A percentile compares a stretch with the other conserved stretches of the same genome.
These are phyloP conservation scores for Leptobrachium ailaonicum DNA, from an alignment of 2,113 vertebrate species.

Conservation along the genomic window DNA sequence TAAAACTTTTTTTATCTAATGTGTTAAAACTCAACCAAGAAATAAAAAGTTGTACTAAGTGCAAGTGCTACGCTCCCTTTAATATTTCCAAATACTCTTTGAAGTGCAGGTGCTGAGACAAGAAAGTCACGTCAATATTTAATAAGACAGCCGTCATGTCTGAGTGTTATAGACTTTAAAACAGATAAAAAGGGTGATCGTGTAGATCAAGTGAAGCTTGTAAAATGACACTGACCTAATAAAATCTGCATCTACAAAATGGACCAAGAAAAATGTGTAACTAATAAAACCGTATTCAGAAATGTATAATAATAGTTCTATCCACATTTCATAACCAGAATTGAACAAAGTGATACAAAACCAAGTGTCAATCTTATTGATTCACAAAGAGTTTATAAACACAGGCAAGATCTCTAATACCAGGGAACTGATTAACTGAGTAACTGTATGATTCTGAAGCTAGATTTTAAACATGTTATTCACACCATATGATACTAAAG, in stretches of 20 bases:
- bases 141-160: not conserved
- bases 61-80: not conserved
- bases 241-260: not conserved
- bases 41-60: no score
- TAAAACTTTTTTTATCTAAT: no score
- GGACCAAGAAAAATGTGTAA: not conserved
- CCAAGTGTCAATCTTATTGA: no score
- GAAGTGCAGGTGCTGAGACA: slow-evolving; percentile 24
- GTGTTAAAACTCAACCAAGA: no score
- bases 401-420: no score
- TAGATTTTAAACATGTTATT: no score
- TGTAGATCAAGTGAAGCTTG: not conserved
- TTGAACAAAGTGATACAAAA: no score
- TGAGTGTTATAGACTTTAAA: not conserved
- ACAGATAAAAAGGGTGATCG: not conserved
- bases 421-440: no score
- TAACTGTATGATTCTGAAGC: no score
- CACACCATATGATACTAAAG: no score
- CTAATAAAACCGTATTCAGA: not conserved
- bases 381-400: no score
- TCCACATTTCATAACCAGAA: no score
- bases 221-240: not conserved
- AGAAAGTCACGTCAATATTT: slow-evolving; percentile 41
- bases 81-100: not conserved
- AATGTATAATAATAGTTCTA: not conserved